Evolutionary conservation across 2,797 vertebrate genomes (phyloP).

Genomic region (Kryptolebias ocellatus): DNA sequence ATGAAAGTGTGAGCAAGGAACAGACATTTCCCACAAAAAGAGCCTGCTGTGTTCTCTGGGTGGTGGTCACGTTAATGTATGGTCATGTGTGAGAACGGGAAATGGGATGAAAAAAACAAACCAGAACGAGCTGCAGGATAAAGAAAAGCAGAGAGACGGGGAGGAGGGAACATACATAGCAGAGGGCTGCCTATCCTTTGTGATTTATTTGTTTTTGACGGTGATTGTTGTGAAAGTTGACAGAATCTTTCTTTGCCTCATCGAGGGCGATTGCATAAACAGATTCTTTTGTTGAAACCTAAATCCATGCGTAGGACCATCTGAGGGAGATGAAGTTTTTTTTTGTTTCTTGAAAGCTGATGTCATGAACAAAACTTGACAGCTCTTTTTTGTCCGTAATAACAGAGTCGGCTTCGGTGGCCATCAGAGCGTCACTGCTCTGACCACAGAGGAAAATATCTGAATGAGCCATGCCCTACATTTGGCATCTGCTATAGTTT

Average conservation of each 20-base stretch:
- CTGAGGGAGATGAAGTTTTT: conserved; percentile 25
- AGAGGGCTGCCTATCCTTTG: conserved; percentile 36
- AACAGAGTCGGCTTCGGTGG: conserved; percentile 48
- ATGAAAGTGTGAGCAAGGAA: conserved; percentile 38
- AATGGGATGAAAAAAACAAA: conserved; percentile 49
- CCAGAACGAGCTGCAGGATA: conserved; percentile 44
- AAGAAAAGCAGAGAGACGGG: conserved; percentile 37
- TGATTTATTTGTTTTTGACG: conserved; percentile 50
- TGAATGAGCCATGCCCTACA: conserved; percentile 60
- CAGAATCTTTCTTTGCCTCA: conserved; percentile 30
- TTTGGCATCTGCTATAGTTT: conserved; percentile 45
- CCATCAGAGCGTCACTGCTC: conserved; percentile 58
- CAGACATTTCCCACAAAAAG: conserved; percentile 55
- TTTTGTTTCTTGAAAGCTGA: conserved; percentile 46
- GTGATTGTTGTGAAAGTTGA: conserved; percentile 36
- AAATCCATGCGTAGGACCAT: conserved; percentile 4
- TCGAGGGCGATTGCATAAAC: conserved; percentile 8
- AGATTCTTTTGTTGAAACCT: conserved; percentile 28
- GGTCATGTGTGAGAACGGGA: conserved; percentile 71
- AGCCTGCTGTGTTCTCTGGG: conserved; percentile 48
- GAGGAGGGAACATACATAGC: conserved; percentile 16
- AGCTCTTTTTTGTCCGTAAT: conserved; percentile 57
- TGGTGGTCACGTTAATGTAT: conserved; percentile 56
- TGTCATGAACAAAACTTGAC: conserved; percentile 44
- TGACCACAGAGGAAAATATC: conserved; percentile 69